Base-by-base conservation (phyloP, 2,888 invertebrate genomes). In the Apamea anceps region DNA sequence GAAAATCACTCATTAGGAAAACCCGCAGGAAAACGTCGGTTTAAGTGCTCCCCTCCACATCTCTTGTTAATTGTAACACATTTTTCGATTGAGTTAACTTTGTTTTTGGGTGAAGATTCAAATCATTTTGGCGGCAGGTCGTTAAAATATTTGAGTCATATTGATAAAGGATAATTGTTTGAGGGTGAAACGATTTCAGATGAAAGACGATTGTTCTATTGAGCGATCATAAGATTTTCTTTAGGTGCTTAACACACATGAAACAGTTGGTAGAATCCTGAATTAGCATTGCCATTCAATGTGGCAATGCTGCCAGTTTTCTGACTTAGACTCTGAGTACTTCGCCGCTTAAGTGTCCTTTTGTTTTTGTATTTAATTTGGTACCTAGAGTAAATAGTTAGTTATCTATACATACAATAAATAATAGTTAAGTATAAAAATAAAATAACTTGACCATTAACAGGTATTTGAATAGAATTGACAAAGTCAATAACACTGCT, bases 1-100 rank as follows among this genome's bases (percentile, higher is more conserved):
- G 93, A 92, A 94, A 95, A 91, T 93, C 93, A 94, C 90, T 94
- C 95, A 94, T 94, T 93, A 93, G 94, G 94, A 93, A 94, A 94
- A 93, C 91, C 93, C 92, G 85, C 90, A 92, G 94, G 92, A 92
- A 93, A 94, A 94, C 90, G 90, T 75, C 90, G 89, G 89, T 89
- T 90, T 89, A 92, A 92, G 93, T 93, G 93, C 93, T 93, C 92
- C 90, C 91, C 93, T 91, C 91, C 92, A 93, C 84, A 91, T 92
- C 90, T 89, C 87, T 72, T 79, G 81, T 89, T 92, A 93, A 93
- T 91, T 92, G 89, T 93, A 87, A 93, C 91, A 93, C 91, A 91
- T 91, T 93, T 92, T 91, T 90, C 93, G 88, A 91, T 79, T 92
- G 91, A 91, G 88, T 90, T 88, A 88, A 91, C 89, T 82, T 85